These are phyloP conservation scores for Myotis daubentonii DNA, from an alignment of 2,797 vertebrate genomes.

Conservation along the genomic window DNA sequence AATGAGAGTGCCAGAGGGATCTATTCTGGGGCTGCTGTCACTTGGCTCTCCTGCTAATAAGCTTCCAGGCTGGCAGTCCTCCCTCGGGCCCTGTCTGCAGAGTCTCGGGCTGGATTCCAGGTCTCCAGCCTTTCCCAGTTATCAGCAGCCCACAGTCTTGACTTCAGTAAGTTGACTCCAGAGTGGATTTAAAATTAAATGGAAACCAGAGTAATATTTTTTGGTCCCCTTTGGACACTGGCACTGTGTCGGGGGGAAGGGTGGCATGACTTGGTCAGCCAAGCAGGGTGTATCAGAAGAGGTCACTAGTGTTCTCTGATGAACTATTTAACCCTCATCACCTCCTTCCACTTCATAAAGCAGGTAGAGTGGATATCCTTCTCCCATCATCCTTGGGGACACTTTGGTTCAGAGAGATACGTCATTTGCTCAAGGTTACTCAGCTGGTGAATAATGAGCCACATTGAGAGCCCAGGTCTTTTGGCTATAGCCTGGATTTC, in stretches of 20 bases:
- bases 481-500: not conserved
- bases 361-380: not conserved
- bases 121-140: not conserved
- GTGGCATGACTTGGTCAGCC: not conserved
- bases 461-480: not conserved
- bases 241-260: not conserved
- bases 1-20: slow-evolving; percentile 37
- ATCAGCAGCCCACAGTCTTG: not conserved
- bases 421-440: not conserved
- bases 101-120: not conserved
- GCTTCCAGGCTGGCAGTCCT: not conserved
- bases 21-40: slow-evolving; percentile 26
- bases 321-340: not conserved
- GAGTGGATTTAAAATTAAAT: slow-evolving; percentile 25
- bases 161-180: not conserved
- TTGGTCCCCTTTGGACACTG: not conserved
- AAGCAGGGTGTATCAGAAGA: not conserved
- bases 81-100: not conserved
- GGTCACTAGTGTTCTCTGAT: not conserved
- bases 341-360: not conserved
- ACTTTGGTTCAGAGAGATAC: not conserved
- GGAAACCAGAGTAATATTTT: not conserved
- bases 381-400: not conserved
- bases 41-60: slow-evolving; percentile 49
- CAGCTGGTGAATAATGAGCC: not conserved